Conservation (phyloP, 2,113 vertebrate species). For the Nettapus auritus region DNA sequence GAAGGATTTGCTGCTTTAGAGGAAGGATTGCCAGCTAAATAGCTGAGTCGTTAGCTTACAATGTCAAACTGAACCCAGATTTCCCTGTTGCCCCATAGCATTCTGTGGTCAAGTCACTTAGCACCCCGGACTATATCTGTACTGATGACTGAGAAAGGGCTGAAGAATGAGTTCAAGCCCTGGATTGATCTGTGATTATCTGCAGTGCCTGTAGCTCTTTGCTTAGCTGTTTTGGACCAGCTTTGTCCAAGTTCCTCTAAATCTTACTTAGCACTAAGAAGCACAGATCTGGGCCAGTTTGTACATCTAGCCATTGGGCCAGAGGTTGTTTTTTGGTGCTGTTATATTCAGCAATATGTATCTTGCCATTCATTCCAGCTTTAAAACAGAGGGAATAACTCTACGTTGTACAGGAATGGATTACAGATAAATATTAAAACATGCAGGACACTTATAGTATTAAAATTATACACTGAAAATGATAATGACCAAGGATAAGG, state of each 20-base stretch:
- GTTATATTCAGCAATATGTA: accelerated
- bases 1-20: neutral
- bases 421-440: neutral
- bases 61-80: neutral
- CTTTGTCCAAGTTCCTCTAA: constrained; percentile 7
- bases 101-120: neutral
- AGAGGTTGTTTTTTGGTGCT: neutral
- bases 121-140: neutral
- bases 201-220: neutral
- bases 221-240: neutral
- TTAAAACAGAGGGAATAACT: neutral
- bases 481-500: accelerated
- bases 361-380: neutral
- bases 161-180: neutral
- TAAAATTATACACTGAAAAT: neutral
- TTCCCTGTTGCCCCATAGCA: neutral
- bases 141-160: neutral
- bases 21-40: neutral
- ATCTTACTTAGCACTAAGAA: neutral
- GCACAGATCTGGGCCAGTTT: neutral
- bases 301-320: neutral
- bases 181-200: neutral
- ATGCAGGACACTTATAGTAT: neutral
- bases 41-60: neutral
- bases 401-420: neutral